Evolutionary conservation across 2,113 vertebrate species (phyloP), one percentile per base, ranked within the genome.

Genomic region (Numida meleagris): DNA sequence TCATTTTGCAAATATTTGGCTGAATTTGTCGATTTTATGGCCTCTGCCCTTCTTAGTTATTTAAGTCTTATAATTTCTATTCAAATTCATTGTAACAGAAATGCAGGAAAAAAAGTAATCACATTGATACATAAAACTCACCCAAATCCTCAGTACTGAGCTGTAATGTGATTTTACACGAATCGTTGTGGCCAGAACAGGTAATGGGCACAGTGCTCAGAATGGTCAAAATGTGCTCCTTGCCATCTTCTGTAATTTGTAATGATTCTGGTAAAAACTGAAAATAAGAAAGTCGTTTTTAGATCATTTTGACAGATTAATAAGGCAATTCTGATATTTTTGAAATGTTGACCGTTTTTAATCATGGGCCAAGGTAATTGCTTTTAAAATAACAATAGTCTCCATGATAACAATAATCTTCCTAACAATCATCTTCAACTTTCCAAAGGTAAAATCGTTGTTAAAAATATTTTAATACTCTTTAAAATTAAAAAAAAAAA

Each of bases 181-280:
- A 97, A 33, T 90, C 90, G 3, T 82, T 81, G 2, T 94, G 83
- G 25, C 95, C 86, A 5, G 86, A 40, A 58, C 94, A 96, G 34
- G 84, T 76, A 84, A 96, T 90, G 70, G 98, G 98, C 19, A 99
- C 96, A 0, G 98, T 98, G 96, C 98, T 99, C 97, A 97, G 90
- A 70, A 98, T 17, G 4, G 95, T 97, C 96, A 99, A 93, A 93
- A 82, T 24, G 2, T 99, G 97, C 92, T 98, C 98, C 83, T 95
- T 92, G 34, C 97, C 91, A 85, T 99, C 97, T 86, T 99, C 98
- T 12, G 97, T 94, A 58, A 98, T 97, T 77, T 98, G 95, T 55
- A 99, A 96, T 2, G 95, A 96, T 42, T 98, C 98, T 83, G 98
- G 98, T 82, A 95, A 96, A 95, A 99, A 98, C 98, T 98, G 89